Evolutionary conservation across 1,140 invertebrate species (phyloP), one percentile per base, ranked within the genome.

Genomic region (Glomeris maerens): DNA sequence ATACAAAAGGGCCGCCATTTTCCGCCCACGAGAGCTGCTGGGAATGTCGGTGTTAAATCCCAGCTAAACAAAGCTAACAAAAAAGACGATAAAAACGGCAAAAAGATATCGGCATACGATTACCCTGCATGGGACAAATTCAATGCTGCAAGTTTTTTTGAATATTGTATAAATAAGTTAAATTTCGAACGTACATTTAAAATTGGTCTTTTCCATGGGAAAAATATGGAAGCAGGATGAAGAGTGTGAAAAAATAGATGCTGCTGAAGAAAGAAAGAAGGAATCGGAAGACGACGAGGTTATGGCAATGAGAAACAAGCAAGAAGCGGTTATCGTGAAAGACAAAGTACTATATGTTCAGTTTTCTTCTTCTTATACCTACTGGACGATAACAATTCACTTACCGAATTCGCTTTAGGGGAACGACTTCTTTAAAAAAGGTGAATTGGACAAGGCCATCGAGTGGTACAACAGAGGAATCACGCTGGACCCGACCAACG

Each of bases 401-500:
- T 20, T 5, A 42, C 5, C 40, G 5, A 42, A 27, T 57, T 40
- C 39, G 48, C 53, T 53, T 10, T 53, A 87, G 74, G 90, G 90
- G 17, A 95, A 95, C 68, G 69, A 69, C 54, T 81, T 74, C 65
- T 86, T 92, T 4, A 82, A 87, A 60, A 64, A 75, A 31, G 74
- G 79, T 53, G 76, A 84, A 55, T 91, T 82, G 76, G 71, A 77
- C 26, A 74, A 80, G 56, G 90, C 89, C 0, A 80, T 92, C 55
- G 65, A 77, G 7, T 79, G 78, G 55, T 95, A 94, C 61, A 81
- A 76, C 23, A 67, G 77, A 59, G 89, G 87, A 10, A 82, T 92
- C 40, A 71, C 78, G 52, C 65, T 78, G 31, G 82, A 85, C 62
- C 74, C 80, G 5, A 72, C 78, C 52, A 88, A 93, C 68, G 76